A percentile compares a stretch with the other conserved stretches of the same genome.
phyloP scores from a whole-genome alignment of 1,140 invertebrate species.

The Drepana arcuata region DNA sequence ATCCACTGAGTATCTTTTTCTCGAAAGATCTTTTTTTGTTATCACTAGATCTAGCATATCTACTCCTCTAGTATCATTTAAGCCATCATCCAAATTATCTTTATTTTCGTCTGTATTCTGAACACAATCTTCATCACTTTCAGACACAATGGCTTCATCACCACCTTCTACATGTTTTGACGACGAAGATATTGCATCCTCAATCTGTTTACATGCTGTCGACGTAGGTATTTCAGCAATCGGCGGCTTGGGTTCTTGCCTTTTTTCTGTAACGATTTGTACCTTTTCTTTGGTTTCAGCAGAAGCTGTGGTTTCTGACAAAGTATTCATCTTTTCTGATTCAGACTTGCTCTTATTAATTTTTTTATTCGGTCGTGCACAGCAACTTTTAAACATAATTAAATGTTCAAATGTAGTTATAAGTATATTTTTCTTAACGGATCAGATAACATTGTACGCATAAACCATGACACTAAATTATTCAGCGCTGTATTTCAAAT shows the following conservation, averaged over 20 bases:
- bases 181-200: no score
- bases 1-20: slow-evolving; percentile 55
- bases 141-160: slow-evolving; percentile 6
- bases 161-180: no score
- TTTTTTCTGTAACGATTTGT: no score
- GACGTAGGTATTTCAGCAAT: slow-evolving; percentile 3
- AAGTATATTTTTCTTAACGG: no score
- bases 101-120: slow-evolving; percentile 15
- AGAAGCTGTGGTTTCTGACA: no score
- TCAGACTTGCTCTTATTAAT: slow-evolving; percentile 59
- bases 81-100: slow-evolving; percentile 23
- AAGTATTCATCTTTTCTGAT: slow-evolving; percentile 40
- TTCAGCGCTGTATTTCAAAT: no score
- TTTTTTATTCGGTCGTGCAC: slow-evolving; percentile 66
- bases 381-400: slow-evolving; percentile 73
- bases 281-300: slow-evolving; percentile 15
- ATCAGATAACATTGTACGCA: slow-evolving; percentile 13
- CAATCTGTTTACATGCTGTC: no score
- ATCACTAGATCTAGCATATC: slow-evolving; percentile 39
- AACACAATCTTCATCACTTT: slow-evolving; percentile 6
- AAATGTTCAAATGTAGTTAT: no score
- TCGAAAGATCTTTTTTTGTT: slow-evolving; percentile 36
- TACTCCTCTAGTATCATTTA: slow-evolving; percentile 26
- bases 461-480: slow-evolving; percentile 5
- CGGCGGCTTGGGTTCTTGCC: background rate